phyloP scores from a whole-genome alignment of 2,888 invertebrate genomes.

The Acholoe squamosa region DNA sequence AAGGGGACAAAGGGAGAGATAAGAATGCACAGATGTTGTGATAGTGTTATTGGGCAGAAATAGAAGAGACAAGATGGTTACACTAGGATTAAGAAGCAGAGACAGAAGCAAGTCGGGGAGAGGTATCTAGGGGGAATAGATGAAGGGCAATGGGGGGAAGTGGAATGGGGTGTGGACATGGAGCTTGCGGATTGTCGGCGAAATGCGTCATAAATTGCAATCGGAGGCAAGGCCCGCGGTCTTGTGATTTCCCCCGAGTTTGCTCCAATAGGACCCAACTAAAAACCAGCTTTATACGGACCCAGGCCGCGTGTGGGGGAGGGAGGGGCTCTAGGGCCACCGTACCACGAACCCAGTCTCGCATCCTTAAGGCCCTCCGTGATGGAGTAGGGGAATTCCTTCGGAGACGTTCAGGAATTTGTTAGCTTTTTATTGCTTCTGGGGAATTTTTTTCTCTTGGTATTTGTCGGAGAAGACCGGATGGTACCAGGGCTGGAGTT shows the following conservation, averaged over 20 bases:
- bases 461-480: neutral
- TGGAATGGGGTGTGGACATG: constrained; percentile 9
- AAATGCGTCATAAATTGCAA: constrained; percentile 57
- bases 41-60: no score
- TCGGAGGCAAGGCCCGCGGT: constrained; percentile 19
- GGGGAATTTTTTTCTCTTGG: neutral
- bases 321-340: neutral
- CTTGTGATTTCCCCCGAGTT: constrained; percentile 51
- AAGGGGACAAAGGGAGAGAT: neutral
- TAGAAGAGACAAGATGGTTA: no score
- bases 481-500: neutral
- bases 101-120: neutral
- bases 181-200: constrained; percentile 19
- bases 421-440: no score
- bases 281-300: constrained; percentile 5
- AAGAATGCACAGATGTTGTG: neutral
- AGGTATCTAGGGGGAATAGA: neutral
- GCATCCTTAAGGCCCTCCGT: neutral
- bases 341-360: neutral
- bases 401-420: neutral
- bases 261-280: neutral
- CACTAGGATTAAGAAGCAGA: neutral
- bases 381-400: constrained; percentile 23
- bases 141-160: neutral
- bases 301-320: neutral